phyloP scores from a whole-genome alignment of 1,140 invertebrate genomes.

The Bombus consobrinus region DNA sequence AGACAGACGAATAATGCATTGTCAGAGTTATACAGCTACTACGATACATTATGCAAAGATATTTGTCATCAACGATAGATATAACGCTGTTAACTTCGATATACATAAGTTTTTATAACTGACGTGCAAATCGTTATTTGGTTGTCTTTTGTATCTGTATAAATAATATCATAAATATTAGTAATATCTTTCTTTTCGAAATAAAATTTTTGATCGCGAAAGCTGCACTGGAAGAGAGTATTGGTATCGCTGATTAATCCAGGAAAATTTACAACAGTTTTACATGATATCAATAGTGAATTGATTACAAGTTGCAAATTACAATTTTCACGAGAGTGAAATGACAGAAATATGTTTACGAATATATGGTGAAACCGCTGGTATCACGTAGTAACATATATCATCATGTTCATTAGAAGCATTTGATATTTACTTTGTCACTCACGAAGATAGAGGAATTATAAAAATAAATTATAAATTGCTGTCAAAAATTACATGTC shows the following conservation, averaged over 20 bases:
- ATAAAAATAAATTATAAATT: background rate
- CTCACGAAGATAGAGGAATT: background rate
- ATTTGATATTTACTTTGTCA: background rate
- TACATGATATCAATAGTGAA: background rate
- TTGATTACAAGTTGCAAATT: background rate
- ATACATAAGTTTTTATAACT: background rate
- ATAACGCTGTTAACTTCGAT: background rate
- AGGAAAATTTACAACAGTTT: background rate
- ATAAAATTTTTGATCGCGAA: too few relatives aligned
- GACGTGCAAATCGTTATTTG: background rate
- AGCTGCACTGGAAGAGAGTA: too few relatives aligned
- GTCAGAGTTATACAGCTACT: background rate
- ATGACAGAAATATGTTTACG: background rate
- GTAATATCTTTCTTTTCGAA: background rate
- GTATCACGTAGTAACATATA: background rate
- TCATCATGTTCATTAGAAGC: background rate
- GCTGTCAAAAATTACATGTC: too few relatives aligned
- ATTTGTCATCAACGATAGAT: background rate
- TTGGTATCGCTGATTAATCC: background rate
- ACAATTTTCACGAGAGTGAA: background rate
- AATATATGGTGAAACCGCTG: background rate
- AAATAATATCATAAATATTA: background rate
- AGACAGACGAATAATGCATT: background rate
- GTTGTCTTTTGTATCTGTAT: background rate
- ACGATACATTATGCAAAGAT: background rate